A percentile compares a stretch with the other conserved stretches of the same genome.
phyloP scores from a whole-genome alignment of 2,888 invertebrate genomes.

The Hirtodrosophila histrioides region DNA sequence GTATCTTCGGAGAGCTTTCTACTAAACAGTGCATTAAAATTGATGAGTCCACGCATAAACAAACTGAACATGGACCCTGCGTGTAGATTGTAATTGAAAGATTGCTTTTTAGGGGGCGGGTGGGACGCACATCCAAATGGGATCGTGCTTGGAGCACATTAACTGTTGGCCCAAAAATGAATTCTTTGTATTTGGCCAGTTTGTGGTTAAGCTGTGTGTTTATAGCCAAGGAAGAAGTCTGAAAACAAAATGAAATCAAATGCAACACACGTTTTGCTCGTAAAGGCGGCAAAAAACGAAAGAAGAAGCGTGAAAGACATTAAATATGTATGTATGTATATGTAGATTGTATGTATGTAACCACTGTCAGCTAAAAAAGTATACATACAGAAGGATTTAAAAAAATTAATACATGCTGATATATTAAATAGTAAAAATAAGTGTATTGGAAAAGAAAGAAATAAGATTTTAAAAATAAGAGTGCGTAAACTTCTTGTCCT shows the following conservation, averaged over 20 bases:
- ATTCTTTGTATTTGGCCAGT: constrained; percentile 41
- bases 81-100: constrained; percentile 64
- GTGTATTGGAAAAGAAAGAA: no score
- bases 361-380: no score
- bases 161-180: constrained; percentile 65
- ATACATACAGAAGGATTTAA: no score
- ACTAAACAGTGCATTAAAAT: no score
- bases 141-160: constrained; percentile 67
- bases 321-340: constrained; percentile 3
- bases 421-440: no score
- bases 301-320: constrained; percentile 28
- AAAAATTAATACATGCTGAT: no score
- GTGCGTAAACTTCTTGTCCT: no score
- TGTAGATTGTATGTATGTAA: no score
- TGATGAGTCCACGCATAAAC: background rate
- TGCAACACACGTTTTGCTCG: constrained; percentile 70
- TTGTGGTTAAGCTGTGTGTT: constrained; percentile 53
- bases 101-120: constrained; percentile 19
- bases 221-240: constrained; percentile 31
- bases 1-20: no score
- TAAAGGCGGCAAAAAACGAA: constrained; percentile 56
- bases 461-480: no score
- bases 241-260: constrained; percentile 75
- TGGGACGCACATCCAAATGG: constrained; percentile 11
- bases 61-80: constrained; percentile 18